Conservation (phyloP, 2,888 invertebrate genomes). For the Germaria angustata region DNA sequence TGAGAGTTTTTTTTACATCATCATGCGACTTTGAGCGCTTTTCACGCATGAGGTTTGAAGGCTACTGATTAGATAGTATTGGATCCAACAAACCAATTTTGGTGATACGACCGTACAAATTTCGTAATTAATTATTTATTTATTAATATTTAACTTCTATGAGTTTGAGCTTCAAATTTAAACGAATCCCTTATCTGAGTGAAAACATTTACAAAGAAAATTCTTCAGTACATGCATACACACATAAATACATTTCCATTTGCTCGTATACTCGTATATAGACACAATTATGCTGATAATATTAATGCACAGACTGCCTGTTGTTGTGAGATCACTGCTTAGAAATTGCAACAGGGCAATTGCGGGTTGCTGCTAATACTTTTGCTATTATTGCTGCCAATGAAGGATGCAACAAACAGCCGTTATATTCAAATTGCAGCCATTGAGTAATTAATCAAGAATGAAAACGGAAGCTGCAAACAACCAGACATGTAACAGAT, state of each 20-base stretch:
- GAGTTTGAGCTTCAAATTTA: slow-evolving; percentile 39
- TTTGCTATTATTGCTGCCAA: slow-evolving; percentile 28
- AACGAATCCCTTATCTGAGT: slow-evolving; percentile 45
- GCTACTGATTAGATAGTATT: too few species aligned
- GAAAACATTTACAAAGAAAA: slow-evolving; percentile 39
- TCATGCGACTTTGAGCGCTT: too few species aligned
- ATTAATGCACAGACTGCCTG: too few species aligned
- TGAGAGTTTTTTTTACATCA: too few species aligned
- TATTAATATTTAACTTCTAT: slow-evolving; percentile 7
- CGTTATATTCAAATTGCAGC: slow-evolving; percentile 54
- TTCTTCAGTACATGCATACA: slow-evolving; percentile 4
- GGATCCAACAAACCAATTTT: too few species aligned
- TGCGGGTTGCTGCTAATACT: slow-evolving; percentile 18
- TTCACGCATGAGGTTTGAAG: too few species aligned
- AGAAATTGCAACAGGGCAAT: slow-evolving; percentile 41
- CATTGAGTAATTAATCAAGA: slow-evolving; percentile 65
- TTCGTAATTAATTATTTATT: slow-evolving; percentile 35
- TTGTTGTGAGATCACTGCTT: not conserved
- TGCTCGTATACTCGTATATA: too few species aligned
- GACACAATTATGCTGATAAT: too few species aligned
- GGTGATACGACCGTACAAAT: too few species aligned
- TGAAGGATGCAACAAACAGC: slow-evolving; percentile 46
- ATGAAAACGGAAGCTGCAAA: slow-evolving; percentile 55
- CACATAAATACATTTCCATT: too few species aligned
- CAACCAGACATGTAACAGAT: slow-evolving; percentile 21